Conservation (phyloP, 2,888 invertebrate genomes). For the Patella caerulea region DNA sequence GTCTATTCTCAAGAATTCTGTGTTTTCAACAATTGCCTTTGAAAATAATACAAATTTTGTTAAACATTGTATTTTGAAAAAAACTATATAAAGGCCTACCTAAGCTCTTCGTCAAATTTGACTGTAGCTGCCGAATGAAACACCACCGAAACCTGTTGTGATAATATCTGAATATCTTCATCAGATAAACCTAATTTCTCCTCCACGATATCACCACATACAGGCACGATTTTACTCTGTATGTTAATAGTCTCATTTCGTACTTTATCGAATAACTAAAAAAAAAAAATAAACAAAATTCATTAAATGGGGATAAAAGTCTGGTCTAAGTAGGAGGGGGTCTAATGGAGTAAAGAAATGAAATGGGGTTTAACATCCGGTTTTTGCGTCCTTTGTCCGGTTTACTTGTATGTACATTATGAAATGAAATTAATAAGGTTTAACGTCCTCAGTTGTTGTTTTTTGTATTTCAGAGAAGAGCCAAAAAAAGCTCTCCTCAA, state of each 20-base stretch:
- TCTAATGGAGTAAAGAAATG: no score
- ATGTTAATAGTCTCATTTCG: conserved; percentile 57
- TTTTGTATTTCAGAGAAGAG: no score
- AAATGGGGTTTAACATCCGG: no score
- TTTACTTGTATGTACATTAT: no score
- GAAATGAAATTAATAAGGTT: no score
- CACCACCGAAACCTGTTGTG: conserved; percentile 83
- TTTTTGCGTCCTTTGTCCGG: no score
- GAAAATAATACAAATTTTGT: no score
- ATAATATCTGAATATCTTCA: conserved; percentile 76
- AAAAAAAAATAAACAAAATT: conserved; percentile 9
- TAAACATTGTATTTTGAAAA: no score
- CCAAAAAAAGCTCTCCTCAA: no score
- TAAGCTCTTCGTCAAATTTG: conserved; percentile 88
- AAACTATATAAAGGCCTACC: conserved; percentile 65
- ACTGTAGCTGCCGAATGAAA: conserved; percentile 96
- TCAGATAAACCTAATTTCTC: conserved; percentile 72
- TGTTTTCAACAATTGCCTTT: no score
- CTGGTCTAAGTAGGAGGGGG: not conserved
- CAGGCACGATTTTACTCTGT: conserved; percentile 78
- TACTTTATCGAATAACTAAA: conserved; percentile 69
- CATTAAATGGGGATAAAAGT: conserved; percentile 25
- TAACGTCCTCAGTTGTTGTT: no score
- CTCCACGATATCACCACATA: conserved; percentile 76
- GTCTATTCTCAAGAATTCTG: no score